Percentiles rank a stretch among this genome's conserved stretches.
Conservation (phyloP, 2,888 invertebrate species). For the Nysson spinosus region DNA sequence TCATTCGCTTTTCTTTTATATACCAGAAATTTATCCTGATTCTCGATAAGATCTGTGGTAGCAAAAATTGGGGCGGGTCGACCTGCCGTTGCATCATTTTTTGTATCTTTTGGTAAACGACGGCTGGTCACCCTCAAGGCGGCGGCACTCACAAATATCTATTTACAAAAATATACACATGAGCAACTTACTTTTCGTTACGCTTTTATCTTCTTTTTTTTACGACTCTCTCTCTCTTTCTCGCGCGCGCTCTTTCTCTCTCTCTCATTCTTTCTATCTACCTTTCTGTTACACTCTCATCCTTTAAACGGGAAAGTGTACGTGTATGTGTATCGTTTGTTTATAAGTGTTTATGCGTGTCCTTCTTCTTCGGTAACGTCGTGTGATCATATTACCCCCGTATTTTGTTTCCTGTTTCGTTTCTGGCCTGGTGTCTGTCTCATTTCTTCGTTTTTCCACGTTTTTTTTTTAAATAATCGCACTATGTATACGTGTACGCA, state of each 20-base stretch:
- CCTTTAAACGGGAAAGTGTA: too few relatives aligned
- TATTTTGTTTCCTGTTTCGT: too few relatives aligned
- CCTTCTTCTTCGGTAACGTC: too few relatives aligned
- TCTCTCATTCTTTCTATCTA: constrained; percentile 26
- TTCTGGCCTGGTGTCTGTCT: too few relatives aligned
- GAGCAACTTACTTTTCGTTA: constrained; percentile 74
- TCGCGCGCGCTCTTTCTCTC: constrained; percentile 32
- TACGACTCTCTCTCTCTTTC: constrained; percentile 16
- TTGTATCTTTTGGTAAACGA: too few relatives aligned
- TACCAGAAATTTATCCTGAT: constrained; percentile 65
- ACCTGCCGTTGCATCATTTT: constrained; percentile 37
- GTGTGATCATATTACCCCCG: too few relatives aligned
- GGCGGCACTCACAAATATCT: constrained; percentile 74
- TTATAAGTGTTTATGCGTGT: too few relatives aligned
- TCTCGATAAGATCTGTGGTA: constrained; percentile 72
- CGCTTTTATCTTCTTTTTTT: constrained; percentile 28
- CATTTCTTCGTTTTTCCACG: constrained; percentile 19
- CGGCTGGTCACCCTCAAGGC: constrained; percentile 68
- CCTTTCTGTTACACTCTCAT: too few relatives aligned
- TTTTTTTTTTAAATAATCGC: constrained; percentile 39
- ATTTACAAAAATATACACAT: constrained; percentile 77
- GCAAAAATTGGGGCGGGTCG: constrained; percentile 70
- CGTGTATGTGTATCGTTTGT: too few relatives aligned
- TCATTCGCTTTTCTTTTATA: constrained; percentile 34
- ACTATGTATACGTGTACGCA: constrained; percentile 57